A percentile compares a stretch with the other conserved stretches of the same genome.
Evolutionary conservation across 2,888 invertebrate genomes (phyloP).

Genomic region (Zygaena filipendulae): DNA sequence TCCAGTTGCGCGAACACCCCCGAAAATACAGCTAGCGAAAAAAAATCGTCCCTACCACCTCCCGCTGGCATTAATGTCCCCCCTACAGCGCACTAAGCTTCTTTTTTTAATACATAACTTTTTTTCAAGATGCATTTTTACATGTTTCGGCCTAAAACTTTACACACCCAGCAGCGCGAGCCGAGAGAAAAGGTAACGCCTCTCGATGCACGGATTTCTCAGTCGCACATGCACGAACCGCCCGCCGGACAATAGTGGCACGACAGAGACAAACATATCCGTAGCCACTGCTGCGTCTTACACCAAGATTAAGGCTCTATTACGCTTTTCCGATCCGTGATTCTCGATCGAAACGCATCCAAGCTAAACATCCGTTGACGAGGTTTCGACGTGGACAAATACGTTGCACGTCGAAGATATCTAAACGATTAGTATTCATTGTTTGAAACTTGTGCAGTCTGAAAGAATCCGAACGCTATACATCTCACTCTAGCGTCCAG

Average conservation of each 20-base stretch:
- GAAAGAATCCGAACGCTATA: conserved; percentile 44
- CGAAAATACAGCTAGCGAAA: conserved; percentile 66
- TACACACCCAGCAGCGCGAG: conserved; percentile 60
- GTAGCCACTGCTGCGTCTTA: conserved; percentile 51
- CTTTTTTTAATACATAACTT: conserved; percentile 70
- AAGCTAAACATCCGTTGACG: too few species aligned
- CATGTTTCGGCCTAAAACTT: conserved; percentile 70
- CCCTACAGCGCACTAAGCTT: conserved; percentile 65
- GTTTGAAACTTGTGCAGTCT: too few species aligned
- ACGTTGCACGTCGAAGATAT: conserved; percentile 29
- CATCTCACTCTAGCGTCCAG: conserved; percentile 65
- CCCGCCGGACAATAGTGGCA: conserved; percentile 58
- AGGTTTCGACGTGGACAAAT: too few species aligned
- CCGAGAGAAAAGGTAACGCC: conserved; percentile 54
- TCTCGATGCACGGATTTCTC: conserved; percentile 49
- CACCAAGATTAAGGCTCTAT: conserved; percentile 63
- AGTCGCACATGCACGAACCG: conserved; percentile 29
- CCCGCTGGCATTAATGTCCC: conserved; percentile 58
- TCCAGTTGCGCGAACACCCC: conserved; percentile 60
- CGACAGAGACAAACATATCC: conserved; percentile 47
- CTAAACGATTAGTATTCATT: too few species aligned
- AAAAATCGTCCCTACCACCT: conserved; percentile 57
- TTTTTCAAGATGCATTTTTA: conserved; percentile 70
- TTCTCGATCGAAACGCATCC: conserved; percentile 44
- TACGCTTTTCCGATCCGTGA: conserved; percentile 47